Evolutionary conservation across 2,797 vertebrate species (phyloP), one percentile per base, ranked within the genome.

Genomic region (Loris lydekkerianus): DNA sequence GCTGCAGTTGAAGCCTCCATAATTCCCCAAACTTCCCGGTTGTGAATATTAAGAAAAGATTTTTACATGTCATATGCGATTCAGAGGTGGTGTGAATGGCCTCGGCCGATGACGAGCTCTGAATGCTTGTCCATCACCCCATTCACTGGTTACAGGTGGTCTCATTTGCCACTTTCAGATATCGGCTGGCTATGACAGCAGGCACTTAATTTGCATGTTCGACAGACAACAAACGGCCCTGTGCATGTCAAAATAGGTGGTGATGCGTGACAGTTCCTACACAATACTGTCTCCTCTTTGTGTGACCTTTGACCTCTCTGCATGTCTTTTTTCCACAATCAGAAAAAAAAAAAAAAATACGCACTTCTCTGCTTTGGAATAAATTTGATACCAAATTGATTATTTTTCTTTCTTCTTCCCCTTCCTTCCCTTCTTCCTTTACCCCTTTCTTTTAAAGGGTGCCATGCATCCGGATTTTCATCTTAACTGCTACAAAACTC

Each of bases 181-280:
- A 99, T 99, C 99, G 99, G 99, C 99, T 98, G 99, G 99, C 99
- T 99, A 99, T 99, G 99, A 99, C 99, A 99, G 99, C 99, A 99
- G 98, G 99, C 99, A 98, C 98, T 99, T 99, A 99, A 99, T 99
- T 99, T 99, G 99, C 99, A 99, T 99, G 99, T 99, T 99, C 99
- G 98, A 99, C 99, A 99, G 99, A 99, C 99, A 99, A 99, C 99
- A 99, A 99, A 99, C 99, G 99, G 99, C 99, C 99, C 99, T 98
- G 99, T 99, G 99, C 99, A 99, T 99, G 99, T 99, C 99, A 99
- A 99, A 99, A 99, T 99, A 99, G 99, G 99, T 99, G 99, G 99
- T 99, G 99, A 99, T 99, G 99, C 99, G 99, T 99, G 99, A 99
- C 99, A 99, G 99, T 99, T 99, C 98, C 99, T 99, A 99, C 99